Conservation (phyloP, 2,888 invertebrate species). For the Caradrina clavipalpis region DNA sequence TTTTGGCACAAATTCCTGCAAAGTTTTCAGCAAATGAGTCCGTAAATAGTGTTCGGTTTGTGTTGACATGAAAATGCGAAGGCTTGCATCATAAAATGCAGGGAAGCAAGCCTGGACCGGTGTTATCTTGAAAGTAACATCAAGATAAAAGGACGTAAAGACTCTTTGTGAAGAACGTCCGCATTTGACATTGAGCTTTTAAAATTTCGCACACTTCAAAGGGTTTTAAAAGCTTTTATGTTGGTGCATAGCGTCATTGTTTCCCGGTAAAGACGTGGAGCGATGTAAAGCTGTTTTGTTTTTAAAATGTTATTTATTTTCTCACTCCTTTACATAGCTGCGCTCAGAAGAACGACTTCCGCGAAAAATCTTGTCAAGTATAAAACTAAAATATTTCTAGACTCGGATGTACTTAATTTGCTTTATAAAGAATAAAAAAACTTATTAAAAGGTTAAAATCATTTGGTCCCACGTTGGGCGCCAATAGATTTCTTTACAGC, state of each 20-base stretch:
- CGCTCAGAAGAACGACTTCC: not conserved
- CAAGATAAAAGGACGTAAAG: slow-evolving; percentile 63
- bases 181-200: slow-evolving; percentile 61
- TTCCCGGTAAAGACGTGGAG: slow-evolving; percentile 24
- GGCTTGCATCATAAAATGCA: slow-evolving; percentile 57
- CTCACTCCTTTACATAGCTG: not conserved
- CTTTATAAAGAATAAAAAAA: not conserved
- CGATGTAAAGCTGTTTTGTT: slow-evolving; percentile 1
- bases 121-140: slow-evolving; percentile 59
- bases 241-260: slow-evolving; percentile 33
- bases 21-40: slow-evolving; percentile 29
- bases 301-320: slow-evolving; percentile 11
- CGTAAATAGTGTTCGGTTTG: slow-evolving; percentile 28
- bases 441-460: not conserved
- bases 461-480: slow-evolving; percentile 32
- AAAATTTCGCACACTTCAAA: slow-evolving; percentile 59
- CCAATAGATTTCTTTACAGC: too few species aligned
- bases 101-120: slow-evolving; percentile 40
- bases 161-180: slow-evolving; percentile 46
- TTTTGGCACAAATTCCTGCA: not conserved
- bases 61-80: slow-evolving; percentile 39
- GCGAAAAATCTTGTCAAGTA: too few species aligned
- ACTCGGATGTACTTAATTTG: not conserved
- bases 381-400: not conserved
- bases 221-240: slow-evolving; percentile 54